A percentile compares a stretch with the other conserved stretches of the same genome.
phyloP scores from a whole-genome alignment of 1,140 invertebrate genomes.

The Drosophila suzukii region DNA sequence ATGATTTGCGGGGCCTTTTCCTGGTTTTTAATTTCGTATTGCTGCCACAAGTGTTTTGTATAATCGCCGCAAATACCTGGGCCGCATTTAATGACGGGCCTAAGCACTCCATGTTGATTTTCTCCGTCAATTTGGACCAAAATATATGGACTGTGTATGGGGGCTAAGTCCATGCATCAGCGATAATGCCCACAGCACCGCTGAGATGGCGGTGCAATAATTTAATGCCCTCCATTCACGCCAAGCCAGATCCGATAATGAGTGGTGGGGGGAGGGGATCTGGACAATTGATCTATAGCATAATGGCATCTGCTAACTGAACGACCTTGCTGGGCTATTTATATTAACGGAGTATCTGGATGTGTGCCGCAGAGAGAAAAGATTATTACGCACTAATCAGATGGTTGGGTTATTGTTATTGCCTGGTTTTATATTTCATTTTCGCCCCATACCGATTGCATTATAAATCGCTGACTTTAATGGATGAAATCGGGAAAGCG shows the following conservation, averaged over 20 bases:
- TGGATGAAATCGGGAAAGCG: slow-evolving; percentile 71
- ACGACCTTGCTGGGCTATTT: slow-evolving; percentile 65
- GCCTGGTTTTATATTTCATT: slow-evolving; percentile 1
- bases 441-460: slow-evolving; percentile 29
- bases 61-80: slow-evolving; percentile 57
- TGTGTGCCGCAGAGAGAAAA: slow-evolving; percentile 36
- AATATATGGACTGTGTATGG: slow-evolving; percentile 37
- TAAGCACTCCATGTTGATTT: slow-evolving; percentile 60
- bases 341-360: slow-evolving; percentile 59
- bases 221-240: slow-evolving; percentile 64
- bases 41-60: slow-evolving; percentile 56
- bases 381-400: slow-evolving; percentile 51
- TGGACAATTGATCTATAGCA: slow-evolving; percentile 55
- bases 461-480: slow-evolving; percentile 54
- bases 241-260: slow-evolving; percentile 57
- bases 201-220: slow-evolving; percentile 21
- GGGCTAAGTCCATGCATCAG: slow-evolving; percentile 34
- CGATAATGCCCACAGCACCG: slow-evolving; percentile 33
- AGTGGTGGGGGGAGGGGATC: slow-evolving; percentile 14
- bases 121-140: slow-evolving; percentile 50
- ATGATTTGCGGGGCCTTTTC: slow-evolving; percentile 68
- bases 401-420: slow-evolving; percentile 18
- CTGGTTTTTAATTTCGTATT: slow-evolving; percentile 59
- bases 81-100: slow-evolving; percentile 53
- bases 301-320: slow-evolving; percentile 7